These are phyloP conservation scores for Pristionchus arcanus DNA, from an alignment of 2,888 invertebrate species.

Conservation along the genomic window DNA sequence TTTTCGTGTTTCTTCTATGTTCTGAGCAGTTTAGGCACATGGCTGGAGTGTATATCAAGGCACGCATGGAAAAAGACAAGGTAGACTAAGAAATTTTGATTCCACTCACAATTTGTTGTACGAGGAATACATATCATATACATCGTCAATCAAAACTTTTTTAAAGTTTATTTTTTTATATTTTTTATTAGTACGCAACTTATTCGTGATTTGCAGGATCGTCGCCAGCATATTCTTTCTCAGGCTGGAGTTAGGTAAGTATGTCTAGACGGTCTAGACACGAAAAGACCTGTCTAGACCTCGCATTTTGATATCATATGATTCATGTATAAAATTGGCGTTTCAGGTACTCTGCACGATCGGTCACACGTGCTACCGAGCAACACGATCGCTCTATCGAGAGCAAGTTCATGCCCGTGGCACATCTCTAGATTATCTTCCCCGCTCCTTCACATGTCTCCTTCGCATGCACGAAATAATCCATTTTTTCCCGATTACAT, in stretches of 20 bases:
- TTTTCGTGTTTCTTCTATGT: slow-evolving; percentile 75
- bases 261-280: not conserved
- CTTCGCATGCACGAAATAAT: not conserved
- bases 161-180: too few relatives aligned
- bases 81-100: not conserved
- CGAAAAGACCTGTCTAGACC: too few relatives aligned
- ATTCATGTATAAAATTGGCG: not conserved
- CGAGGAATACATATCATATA: too few relatives aligned
- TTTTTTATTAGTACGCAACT: too few relatives aligned
- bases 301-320: not conserved
- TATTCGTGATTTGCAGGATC: slow-evolving; percentile 17
- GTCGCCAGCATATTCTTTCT: slow-evolving; percentile 50
- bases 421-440: not conserved
- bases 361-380: not conserved
- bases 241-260: slow-evolving; percentile 46
- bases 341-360: slow-evolving; percentile 34
- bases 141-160: too few relatives aligned
- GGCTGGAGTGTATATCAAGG: slow-evolving; percentile 72
- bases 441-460: too few relatives aligned
- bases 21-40: slow-evolving; percentile 76
- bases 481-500: not conserved
- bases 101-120: not conserved
- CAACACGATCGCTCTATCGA: slow-evolving; percentile 38
- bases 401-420: slow-evolving; percentile 45
- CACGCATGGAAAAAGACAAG: slow-evolving; percentile 59